Evolutionary conservation across 2,113 vertebrate species (phyloP).

Genomic region (Serranochromis macrocephalus): DNA sequence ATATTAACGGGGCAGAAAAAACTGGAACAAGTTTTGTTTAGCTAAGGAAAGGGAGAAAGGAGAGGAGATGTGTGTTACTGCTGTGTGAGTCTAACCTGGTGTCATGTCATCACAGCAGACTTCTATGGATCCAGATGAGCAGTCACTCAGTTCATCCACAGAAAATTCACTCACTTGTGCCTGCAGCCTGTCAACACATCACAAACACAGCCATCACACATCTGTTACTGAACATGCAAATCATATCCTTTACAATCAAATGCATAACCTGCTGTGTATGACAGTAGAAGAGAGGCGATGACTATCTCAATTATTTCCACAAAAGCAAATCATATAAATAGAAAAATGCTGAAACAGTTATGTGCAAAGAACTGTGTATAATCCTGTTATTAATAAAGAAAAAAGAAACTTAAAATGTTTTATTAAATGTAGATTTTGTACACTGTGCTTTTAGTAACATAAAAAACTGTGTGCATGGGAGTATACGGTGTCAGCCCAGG

Average conservation of each 20-base stretch:
- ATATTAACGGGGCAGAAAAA: neutral
- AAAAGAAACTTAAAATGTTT: neutral
- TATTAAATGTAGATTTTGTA: neutral
- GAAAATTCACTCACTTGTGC: constrained; percentile 44
- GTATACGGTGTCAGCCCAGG: neutral
- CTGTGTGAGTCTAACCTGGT: constrained; percentile 41
- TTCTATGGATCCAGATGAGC: constrained; percentile 73
- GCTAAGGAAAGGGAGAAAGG: neutral
- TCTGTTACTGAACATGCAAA: neutral
- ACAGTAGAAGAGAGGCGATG: neutral
- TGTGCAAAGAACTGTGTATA: neutral
- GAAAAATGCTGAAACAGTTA: neutral
- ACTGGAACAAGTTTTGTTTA: neutral
- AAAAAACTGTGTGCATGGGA: neutral
- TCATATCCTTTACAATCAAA: neutral
- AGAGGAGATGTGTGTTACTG: neutral
- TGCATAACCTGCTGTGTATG: neutral
- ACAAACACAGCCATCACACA: neutral
- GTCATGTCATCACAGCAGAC: constrained; percentile 68
- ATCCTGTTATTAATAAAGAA: neutral
- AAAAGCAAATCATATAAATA: neutral
- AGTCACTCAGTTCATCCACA: constrained; percentile 70
- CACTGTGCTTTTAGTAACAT: neutral
- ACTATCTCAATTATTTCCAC: neutral
- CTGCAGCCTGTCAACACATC: constrained; percentile 43